Evolutionary conservation across 2,888 invertebrate genomes (phyloP).

Genomic region (Pegoplata infirma): DNA sequence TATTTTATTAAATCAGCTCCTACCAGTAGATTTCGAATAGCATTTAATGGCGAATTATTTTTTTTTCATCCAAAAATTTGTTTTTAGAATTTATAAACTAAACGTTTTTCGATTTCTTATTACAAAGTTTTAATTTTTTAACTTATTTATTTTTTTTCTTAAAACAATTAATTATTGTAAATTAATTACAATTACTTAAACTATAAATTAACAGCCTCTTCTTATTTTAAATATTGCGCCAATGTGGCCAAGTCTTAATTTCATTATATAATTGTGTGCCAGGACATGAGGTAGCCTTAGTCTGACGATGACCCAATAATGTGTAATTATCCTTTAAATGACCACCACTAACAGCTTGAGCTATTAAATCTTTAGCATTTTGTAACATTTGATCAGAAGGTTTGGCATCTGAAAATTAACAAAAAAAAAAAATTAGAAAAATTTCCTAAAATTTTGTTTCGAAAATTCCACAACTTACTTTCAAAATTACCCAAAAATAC

Average conservation of each 20-base stretch:
- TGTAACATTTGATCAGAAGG: slow-evolving; percentile 82
- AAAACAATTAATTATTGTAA: not conserved
- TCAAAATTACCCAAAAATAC: slow-evolving; percentile 82
- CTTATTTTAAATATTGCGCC: slow-evolving; percentile 69
- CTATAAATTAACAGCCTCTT: no score
- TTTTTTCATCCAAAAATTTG: no score
- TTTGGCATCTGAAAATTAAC: slow-evolving; percentile 78
- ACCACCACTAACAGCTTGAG: slow-evolving; percentile 81
- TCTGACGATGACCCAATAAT: slow-evolving; percentile 83
- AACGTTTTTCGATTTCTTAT: no score
- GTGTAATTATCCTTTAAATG: slow-evolving; percentile 81
- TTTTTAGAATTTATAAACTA: no score
- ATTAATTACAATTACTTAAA: slow-evolving; percentile 46
- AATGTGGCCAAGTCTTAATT: slow-evolving; percentile 83
- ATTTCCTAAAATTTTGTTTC: no score
- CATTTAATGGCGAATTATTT: no score
- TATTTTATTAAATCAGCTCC: no score
- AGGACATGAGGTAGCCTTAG: slow-evolving; percentile 83
- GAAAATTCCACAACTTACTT: slow-evolving; percentile 64
- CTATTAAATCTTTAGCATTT: slow-evolving; percentile 81
- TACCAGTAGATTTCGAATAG: no score
- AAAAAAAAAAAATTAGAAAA: not conserved
- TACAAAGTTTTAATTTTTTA: no score
- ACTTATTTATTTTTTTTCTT: no score
- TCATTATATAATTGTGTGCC: slow-evolving; percentile 81